A percentile compares a stretch with the other conserved stretches of the same genome.
These are phyloP conservation scores for Lepidocyrtinus sp. DNA, from an alignment of 2,888 invertebrate species.

Conservation along the genomic window DNA sequence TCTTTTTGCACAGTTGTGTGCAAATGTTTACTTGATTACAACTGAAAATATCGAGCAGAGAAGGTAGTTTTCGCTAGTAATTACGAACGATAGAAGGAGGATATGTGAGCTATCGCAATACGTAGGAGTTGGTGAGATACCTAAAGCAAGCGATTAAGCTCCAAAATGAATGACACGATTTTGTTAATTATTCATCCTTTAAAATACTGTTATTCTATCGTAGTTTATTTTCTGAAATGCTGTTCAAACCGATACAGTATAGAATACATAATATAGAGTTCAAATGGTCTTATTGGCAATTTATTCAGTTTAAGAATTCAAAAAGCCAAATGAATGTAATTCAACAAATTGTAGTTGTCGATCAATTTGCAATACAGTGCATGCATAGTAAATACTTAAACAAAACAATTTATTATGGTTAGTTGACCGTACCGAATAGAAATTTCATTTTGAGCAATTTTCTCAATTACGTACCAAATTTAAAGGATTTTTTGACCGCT, in stretches of 20 bases:
- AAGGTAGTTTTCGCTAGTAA: neutral
- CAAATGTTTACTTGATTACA: conserved; percentile 8
- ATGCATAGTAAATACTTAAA: neutral
- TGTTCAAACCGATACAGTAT: too few relatives aligned
- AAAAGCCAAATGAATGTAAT: too few relatives aligned
- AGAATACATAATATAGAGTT: too few relatives aligned
- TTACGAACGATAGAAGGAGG: neutral
- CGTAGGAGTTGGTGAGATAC: neutral
- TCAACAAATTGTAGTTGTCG: too few relatives aligned
- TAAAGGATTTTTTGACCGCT: neutral
- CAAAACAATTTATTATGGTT: neutral
- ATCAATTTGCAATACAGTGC: too few relatives aligned
- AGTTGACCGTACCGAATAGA: neutral
- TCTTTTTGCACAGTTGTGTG: neutral
- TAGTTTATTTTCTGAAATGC: neutral
- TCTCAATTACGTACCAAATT: neutral
- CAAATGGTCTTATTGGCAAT: too few relatives aligned
- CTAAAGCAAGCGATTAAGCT: neutral
- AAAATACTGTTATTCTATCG: too few relatives aligned
- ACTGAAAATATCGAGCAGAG: conserved; percentile 46
- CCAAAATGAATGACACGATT: neutral
- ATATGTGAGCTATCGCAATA: neutral
- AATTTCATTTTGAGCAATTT: neutral
- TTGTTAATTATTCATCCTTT: neutral
- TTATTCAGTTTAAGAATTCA: too few relatives aligned